These are phyloP conservation scores for Rana temporaria DNA, from an alignment of 2,113 vertebrate species.

Conservation along the genomic window DNA sequence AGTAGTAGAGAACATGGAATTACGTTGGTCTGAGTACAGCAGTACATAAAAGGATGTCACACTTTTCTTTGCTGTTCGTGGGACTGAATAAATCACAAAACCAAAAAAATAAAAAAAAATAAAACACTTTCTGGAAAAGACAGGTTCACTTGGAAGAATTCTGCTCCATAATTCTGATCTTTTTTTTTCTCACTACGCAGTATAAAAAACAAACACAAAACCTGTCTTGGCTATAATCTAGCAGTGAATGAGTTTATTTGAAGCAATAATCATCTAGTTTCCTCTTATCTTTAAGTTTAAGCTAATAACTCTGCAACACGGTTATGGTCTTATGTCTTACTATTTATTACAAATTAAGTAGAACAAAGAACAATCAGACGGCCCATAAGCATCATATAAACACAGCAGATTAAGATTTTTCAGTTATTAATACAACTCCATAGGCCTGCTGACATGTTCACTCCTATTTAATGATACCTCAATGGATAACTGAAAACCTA, in stretches of 20 bases:
- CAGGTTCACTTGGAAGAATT: no score
- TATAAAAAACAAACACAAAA: background rate
- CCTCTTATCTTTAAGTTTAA: background rate
- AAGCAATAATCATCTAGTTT: background rate
- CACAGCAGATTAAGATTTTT: no score
- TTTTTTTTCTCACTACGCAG: background rate
- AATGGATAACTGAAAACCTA: no score
- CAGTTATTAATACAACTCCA: no score
- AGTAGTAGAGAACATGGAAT: background rate
- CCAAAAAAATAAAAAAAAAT: no score
- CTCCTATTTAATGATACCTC: no score
- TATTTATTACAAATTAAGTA: background rate
- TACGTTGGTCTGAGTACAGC: background rate
- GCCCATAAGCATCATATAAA: background rate
- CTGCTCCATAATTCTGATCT: no score
- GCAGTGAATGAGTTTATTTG: no score
- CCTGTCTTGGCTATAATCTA: background rate
- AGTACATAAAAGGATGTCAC: background rate
- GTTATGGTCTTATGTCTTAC: background rate
- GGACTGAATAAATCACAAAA: background rate
- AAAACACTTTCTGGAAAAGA: no score
- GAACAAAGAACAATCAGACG: background rate
- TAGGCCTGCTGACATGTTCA: no score
- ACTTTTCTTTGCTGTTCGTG: background rate
- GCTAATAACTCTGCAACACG: background rate